Base-by-base conservation (phyloP, 2,888 invertebrate genomes). In the Synanthedon andrenaeformis region DNA sequence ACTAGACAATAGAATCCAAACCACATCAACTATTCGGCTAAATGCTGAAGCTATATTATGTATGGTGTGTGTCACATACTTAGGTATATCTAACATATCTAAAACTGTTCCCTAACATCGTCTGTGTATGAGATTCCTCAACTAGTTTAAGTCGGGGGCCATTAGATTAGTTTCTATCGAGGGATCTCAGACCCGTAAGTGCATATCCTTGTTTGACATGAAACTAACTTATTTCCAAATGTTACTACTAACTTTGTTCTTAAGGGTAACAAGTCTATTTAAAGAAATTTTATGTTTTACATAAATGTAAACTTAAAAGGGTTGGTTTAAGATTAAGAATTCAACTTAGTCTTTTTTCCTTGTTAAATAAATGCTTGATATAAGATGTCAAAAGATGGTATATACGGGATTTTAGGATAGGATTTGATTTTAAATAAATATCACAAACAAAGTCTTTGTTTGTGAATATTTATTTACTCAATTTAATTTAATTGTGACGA, bases 141-240 rank as follows among this genome's bases (percentile, higher is more conserved):
- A 53, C 52, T 73, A 74, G 76, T 76, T 72, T 69, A 41, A 52
- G 49, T 51, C 17, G 17, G 19, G 65, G 64, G 65, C 35, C 69
- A 77, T 80, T 77, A 77, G 77, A 81, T 84, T 82, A 82, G 80
- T 81, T 76, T 62, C 64, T 70, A 65, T 62, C 65, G 66, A 64
- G 64, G 56, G 64, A 56, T 52, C 61, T 59, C 59, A 59, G 59
- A 66, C 69, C 66, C 57, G 66, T 74, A 75, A 86, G 86, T 85
- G 86, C 85, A 83, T 79, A 83, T 79, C 79, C 84, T 65, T 85
- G 85, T 86, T 79, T 79, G 79, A 83, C 82, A 79, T 70, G 73
- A 78, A 74, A 72, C 78, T 71, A 83, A 84, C 82, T 84, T 82
- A 76, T 73, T 74, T 67, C 67, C 67, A 72, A 70, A 73, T 74